phyloP scores from a whole-genome alignment of 2,113 vertebrate species.

The Apteryx owenii region DNA sequence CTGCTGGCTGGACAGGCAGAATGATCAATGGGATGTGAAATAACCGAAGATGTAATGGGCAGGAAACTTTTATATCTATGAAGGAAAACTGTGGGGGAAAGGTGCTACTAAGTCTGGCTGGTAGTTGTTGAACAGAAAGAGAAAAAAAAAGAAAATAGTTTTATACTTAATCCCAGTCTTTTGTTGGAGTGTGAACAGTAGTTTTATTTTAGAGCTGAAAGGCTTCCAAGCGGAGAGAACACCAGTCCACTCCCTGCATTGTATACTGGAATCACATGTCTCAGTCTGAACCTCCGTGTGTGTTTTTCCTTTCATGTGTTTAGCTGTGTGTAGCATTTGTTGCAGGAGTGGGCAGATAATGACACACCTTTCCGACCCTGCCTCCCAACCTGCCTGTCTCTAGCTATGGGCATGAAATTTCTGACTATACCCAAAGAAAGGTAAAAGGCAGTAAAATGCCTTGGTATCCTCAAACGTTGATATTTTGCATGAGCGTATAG shows the following conservation, averaged over 20 bases:
- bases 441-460: neutral
- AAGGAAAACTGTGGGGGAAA: neutral
- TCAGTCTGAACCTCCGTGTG: neutral
- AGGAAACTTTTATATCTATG: neutral
- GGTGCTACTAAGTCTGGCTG: neutral
- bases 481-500: neutral
- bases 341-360: neutral
- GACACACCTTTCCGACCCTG: neutral
- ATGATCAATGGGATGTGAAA: conserved; percentile 33
- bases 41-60: conserved; percentile 7
- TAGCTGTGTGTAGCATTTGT: neutral
- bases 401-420: neutral
- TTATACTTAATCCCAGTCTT: conserved; percentile 29
- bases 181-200: conserved; percentile 22
- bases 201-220: conserved; percentile 55
- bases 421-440: neutral
- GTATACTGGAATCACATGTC: conserved; percentile 41
- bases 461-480: neutral
- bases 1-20: neutral
- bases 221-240: conserved; percentile 15
- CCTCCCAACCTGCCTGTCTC: neutral
- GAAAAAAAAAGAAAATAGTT: neutral
- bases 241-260: neutral
- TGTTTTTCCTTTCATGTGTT: neutral
- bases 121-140: conserved; percentile 25